These are phyloP conservation scores for Uromys caudimaculatus DNA, from an alignment of 2,797 vertebrate species.

Conservation along the genomic window DNA sequence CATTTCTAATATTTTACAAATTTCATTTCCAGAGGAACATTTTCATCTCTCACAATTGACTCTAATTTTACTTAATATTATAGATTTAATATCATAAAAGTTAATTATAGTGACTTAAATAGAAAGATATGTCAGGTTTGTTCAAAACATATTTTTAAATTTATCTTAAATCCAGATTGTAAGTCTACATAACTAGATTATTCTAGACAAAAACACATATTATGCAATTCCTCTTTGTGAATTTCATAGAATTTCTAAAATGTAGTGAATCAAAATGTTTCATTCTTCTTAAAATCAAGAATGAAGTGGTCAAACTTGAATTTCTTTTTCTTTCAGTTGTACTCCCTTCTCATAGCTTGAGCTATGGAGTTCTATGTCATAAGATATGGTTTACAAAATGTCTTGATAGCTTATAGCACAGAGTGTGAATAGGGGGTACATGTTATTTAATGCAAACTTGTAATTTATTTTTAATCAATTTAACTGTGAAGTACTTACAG, in stretches of 20 bases:
- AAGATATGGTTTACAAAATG: not conserved
- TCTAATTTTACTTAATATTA: not conserved
- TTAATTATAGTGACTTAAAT: not conserved
- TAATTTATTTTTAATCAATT: not conserved
- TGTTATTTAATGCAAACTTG: not conserved
- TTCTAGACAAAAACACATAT: not conserved
- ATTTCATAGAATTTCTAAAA: constrained; percentile 25
- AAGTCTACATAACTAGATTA: not conserved
- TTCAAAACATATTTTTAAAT: constrained; percentile 30
- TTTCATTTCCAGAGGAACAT: not conserved
- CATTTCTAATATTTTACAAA: not conserved
- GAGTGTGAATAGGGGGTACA: not conserved
- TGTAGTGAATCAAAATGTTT: not conserved
- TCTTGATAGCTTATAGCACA: not conserved
- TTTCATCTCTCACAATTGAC: not conserved
- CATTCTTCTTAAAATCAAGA: not conserved
- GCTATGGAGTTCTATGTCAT: not conserved
- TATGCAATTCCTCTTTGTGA: not conserved
- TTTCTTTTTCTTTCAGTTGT: not conserved
- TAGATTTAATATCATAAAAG: constrained; percentile 27
- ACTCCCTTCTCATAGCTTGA: not conserved
- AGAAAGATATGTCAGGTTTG: not conserved
- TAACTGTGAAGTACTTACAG: not conserved
- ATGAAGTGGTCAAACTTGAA: not conserved
- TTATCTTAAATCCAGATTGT: constrained; percentile 5